Percentiles rank a stretch among this genome's conserved stretches.
Conservation (phyloP, 2,888 invertebrate genomes). For the Papilio elwesi region DNA sequence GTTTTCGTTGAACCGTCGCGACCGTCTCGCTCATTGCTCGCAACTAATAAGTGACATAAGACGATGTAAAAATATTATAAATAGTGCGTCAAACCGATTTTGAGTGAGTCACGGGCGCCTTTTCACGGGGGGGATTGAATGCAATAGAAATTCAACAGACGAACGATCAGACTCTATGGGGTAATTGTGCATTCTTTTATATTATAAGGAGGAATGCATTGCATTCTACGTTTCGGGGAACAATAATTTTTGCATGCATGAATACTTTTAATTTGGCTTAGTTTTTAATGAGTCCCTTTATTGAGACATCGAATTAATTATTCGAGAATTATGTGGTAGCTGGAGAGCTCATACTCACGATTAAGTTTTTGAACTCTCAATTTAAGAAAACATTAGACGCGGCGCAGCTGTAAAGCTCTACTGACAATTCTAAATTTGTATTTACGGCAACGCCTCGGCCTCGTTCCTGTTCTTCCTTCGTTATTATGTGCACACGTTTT, state of each 20-base stretch:
- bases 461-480: conserved; percentile 21
- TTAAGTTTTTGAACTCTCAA: neutral
- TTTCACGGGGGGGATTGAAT: neutral
- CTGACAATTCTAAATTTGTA: conserved; percentile 21
- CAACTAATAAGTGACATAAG: conserved; percentile 60
- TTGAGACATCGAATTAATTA: too few relatives aligned
- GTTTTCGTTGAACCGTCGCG: conserved; percentile 67
- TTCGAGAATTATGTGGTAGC: too few relatives aligned
- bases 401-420: conserved; percentile 17
- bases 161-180: too few relatives aligned
- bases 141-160: neutral
- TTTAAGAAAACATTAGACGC: neutral
- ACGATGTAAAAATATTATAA: conserved; percentile 26
- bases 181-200: too few relatives aligned
- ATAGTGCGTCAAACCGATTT: conserved; percentile 21
- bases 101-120: conserved; percentile 2
- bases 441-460: conserved; percentile 31
- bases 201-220: too few relatives aligned
- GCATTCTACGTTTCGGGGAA: too few relatives aligned
- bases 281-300: too few relatives aligned
- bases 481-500: conserved; percentile 15
- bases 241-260: too few relatives aligned
- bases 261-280: too few relatives aligned
- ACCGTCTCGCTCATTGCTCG: conserved; percentile 57
- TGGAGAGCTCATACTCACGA: too few relatives aligned